These are phyloP conservation scores for Microcebus lehilahytsara DNA, from an alignment of 2,113 vertebrate genomes.

Conservation along the genomic window DNA sequence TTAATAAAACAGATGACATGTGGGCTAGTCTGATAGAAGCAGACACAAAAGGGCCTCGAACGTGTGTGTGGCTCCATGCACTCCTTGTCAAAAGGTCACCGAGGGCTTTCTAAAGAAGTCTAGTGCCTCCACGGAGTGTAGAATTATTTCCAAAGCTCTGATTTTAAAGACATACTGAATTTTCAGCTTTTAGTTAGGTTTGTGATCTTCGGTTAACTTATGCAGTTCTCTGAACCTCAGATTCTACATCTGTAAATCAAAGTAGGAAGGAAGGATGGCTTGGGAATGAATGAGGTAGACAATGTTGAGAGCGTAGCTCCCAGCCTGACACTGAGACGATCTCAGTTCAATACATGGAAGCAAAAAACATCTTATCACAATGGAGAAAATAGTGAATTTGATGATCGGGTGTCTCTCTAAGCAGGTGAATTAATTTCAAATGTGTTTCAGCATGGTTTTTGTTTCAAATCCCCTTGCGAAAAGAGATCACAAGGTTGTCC, in stretches of 20 bases:
- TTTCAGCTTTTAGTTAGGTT: not conserved
- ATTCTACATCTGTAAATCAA: not conserved
- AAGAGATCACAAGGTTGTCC: not conserved
- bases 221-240: not conserved
- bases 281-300: not conserved
- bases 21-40: fast-evolving
- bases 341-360: not conserved
- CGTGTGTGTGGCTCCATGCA: fast-evolving
- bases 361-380: not conserved
- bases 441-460: not conserved
- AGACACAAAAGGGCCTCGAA: fast-evolving
- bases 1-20: not conserved
- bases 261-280: not conserved
- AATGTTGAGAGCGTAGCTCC: not conserved
- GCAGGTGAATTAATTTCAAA: not conserved
- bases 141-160: not conserved
- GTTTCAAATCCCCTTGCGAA: not conserved
- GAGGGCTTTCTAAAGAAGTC: not conserved
- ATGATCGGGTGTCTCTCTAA: not conserved
- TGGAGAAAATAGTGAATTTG: not conserved
- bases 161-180: not conserved
- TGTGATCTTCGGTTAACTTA: not conserved
- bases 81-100: fast-evolving
- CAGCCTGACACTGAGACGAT: not conserved
- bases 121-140: not conserved